Base-by-base conservation (phyloP, 2,113 vertebrate species). In the Athene noctua region DNA sequence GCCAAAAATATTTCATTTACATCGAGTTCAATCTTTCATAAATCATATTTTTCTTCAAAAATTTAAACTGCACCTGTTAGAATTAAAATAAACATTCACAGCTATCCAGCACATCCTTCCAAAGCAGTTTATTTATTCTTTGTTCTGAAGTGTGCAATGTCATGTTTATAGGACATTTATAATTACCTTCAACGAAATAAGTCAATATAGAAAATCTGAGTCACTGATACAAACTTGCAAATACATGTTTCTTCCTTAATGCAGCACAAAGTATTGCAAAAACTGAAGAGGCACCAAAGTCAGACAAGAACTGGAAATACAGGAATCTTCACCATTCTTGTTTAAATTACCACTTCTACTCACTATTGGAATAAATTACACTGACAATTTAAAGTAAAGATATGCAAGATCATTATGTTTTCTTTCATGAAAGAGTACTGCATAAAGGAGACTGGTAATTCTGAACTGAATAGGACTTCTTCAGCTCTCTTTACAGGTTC, bases 111-210 rank as follows among this genome's bases (percentile, higher is more conserved):
- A 91, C 13, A 80, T 17, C 30, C 30, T 57, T 79, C 49, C 77
- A 91, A 73, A 95, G 67, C 18, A 93, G 83, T 54, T 54, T 80
- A 77, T 86, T 89, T 71, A 66, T 77, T 86, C 52, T 77, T 95
- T 78, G 49, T n/a, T 89, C 62, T 65, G 32, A 86, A 49, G 32
- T 9, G 23, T 73, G 22, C 59, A 66, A 67, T 40, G 47, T 74
- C 32, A 52, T 47, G 9, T 83, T 91, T 86, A 91, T 30, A 32
- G 44, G 92, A 63, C 61, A 91, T 77, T 70, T 54, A 61, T 80
- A 82, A 75, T 55, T 52, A 51, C 15, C 58, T 73, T 58, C 44
- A 89, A 77, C 42, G 29, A 91, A 86, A 65, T 55, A 89, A 77
- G 38, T 36, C 44, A 86, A 49, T 72, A 70, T 32, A 25, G 62